Evolutionary conservation across 2,113 vertebrate species (phyloP), one percentile per base, ranked within the genome.

Genomic region (Callochromis pleurospilus): DNA sequence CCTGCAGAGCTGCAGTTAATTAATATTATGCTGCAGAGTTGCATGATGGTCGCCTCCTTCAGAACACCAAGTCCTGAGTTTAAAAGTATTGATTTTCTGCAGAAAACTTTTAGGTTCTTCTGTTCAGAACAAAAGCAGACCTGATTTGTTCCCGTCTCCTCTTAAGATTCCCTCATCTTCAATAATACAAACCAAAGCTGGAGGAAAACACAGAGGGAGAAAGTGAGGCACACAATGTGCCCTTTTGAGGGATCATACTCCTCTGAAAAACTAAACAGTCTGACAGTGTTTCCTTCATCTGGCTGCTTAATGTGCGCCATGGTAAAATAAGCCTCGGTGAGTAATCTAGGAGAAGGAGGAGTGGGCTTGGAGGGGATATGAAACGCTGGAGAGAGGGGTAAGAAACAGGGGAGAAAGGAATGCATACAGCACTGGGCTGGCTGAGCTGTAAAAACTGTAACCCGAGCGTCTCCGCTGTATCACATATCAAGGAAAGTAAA

Each of bases 401-500:
- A 96, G 93, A 94, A 94, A 97, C 96, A 97, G 90, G 89, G 97
- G 97, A 97, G 98, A 98, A 98, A 98, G 98, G 99, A 99, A 99
- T 99, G 98, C 98, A 98, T 98, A 98, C 97, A 98, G 98, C 97
- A 96, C 97, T 96, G 97, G 97, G 95, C 96, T 96, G 97, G 96
- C 97, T 98, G 97, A 98, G 98, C 98, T 99, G 98, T 99, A 99
- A 99, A 99, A 99, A 98, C 97, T 97, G 99, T 97, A 99, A 99
- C 97, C 95, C 87, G 98, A 99, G 97, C 93, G 95, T 96, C 95
- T 95, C 95, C 90, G 87, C 94, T 92, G 95, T 97, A 97, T 99
- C 98, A 92, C 96, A 98, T 99, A 98, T 99, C 99, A 99, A 97
- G 98, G 97, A 98, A 98, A 97, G 97, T 98, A 98, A 97, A 97